Conservation (phyloP, 2,797 vertebrate genomes). For the Alectoris magna region DNA sequence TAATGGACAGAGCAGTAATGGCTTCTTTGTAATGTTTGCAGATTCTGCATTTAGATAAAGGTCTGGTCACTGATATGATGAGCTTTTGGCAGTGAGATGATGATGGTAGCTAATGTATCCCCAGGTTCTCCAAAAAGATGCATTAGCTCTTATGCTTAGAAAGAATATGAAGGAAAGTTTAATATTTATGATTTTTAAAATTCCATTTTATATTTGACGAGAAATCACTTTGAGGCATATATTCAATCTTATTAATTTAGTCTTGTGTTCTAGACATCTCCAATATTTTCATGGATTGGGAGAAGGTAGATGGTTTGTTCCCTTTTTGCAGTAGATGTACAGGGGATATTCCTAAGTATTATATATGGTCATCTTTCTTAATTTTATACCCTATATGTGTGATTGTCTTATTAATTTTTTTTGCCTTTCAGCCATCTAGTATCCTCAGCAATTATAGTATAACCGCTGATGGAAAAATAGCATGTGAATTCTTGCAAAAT, state of each 20-base stretch:
- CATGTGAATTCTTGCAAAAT: neutral
- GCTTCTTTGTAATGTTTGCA: neutral
- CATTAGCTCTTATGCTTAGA: neutral
- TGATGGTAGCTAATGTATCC: neutral
- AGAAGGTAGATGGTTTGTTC: neutral
- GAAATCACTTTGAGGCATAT: neutral
- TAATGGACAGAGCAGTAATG: neutral
- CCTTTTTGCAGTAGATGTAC: neutral
- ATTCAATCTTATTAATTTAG: neutral
- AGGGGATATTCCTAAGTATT: neutral
- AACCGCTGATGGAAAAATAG: neutral
- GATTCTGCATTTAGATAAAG: neutral
- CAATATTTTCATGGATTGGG: neutral
- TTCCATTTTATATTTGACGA: neutral
- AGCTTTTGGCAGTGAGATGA: neutral
- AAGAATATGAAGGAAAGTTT: neutral
- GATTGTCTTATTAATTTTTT: neutral
- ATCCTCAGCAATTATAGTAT: neutral
- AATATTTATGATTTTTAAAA: neutral
- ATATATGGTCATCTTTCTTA: neutral
- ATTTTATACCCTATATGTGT: neutral
- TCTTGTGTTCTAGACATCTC: neutral
- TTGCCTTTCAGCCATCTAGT: neutral
- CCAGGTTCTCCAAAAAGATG: neutral
- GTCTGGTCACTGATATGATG: too few relatives aligned